These are phyloP conservation scores for Paraplagusia blochii DNA, from an alignment of 2,113 vertebrate genomes.

Conservation along the genomic window DNA sequence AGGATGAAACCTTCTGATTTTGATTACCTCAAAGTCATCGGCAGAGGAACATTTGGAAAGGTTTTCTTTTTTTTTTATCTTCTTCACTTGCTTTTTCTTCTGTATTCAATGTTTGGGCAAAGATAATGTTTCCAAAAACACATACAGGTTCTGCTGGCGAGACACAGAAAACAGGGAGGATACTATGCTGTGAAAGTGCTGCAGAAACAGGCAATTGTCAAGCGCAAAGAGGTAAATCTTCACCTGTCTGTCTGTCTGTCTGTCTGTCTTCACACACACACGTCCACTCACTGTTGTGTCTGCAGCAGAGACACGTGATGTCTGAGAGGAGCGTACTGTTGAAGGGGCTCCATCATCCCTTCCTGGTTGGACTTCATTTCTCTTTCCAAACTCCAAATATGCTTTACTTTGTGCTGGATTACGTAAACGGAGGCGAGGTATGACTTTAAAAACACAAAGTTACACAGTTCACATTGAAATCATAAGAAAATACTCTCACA, in stretches of 20 bases:
- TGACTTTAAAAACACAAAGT: background rate
- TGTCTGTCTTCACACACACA: background rate
- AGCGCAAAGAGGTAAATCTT: constrained; percentile 72
- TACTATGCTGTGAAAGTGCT: constrained; percentile 79
- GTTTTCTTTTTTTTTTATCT: constrained; percentile 36
- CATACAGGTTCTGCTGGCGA: constrained; percentile 76
- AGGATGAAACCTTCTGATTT: constrained; percentile 79
- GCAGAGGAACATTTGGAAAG: constrained; percentile 81
- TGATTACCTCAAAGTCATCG: constrained; percentile 78
- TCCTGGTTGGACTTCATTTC: constrained; percentile 80
- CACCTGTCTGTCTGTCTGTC: background rate
- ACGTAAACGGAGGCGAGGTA: constrained; percentile 79
- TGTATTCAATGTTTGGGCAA: background rate
- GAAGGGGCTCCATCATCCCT: constrained; percentile 76
- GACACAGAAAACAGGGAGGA: constrained; percentile 61
- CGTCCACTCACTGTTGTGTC: constrained; percentile 10
- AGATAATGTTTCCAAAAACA: background rate
- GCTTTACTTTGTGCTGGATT: constrained; percentile 80
- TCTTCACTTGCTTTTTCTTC: background rate
- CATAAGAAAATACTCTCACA: background rate
- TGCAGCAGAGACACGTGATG: constrained; percentile 77
- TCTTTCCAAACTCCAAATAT: constrained; percentile 77
- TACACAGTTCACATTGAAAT: background rate
- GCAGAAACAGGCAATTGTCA: constrained; percentile 73
- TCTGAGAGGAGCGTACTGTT: constrained; percentile 77